Percentiles rank a stretch among this genome's conserved stretches.
These are phyloP conservation scores for Polyergus mexicanus DNA, from an alignment of 1,140 invertebrate species.

Conservation along the genomic window DNA sequence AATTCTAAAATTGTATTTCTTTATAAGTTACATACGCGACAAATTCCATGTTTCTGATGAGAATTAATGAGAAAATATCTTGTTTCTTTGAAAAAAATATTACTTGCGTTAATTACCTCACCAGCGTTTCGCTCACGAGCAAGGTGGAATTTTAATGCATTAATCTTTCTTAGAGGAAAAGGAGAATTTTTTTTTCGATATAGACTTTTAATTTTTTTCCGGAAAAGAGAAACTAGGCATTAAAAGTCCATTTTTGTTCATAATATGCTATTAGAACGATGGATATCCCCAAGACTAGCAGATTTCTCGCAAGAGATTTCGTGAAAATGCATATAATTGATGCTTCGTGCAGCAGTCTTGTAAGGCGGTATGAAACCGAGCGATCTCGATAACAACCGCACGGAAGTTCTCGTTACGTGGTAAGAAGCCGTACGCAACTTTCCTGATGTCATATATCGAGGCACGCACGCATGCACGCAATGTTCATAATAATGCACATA, in stretches of 20 bases:
- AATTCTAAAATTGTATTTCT: conserved; percentile 3
- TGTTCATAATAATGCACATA: background rate
- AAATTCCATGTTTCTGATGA: background rate
- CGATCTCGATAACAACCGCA: conserved; percentile 35
- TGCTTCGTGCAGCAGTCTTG: background rate
- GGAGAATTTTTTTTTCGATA: background rate
- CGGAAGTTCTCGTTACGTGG: conserved; percentile 32
- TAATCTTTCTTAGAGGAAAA: background rate
- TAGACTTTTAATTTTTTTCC: conserved; percentile 5
- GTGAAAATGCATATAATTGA: conserved; percentile 48
- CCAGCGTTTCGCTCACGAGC: background rate
- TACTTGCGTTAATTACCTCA: background rate
- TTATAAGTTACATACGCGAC: background rate
- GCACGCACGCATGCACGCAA: background rate
- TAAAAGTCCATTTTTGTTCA: conserved; percentile 36
- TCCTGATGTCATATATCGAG: conserved; percentile 30
- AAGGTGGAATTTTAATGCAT: conserved; percentile 4
- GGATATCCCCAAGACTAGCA: background rate
- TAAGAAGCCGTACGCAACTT: conserved; percentile 36
- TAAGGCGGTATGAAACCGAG: conserved; percentile 9
- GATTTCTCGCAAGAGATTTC: conserved; percentile 40
- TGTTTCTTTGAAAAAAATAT: background rate
- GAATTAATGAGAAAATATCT: background rate
- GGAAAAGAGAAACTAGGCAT: conserved; percentile 2
- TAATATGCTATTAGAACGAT: background rate